Base-by-base conservation (phyloP, 2,797 vertebrate genomes). In the Lacerta viridis region DNA sequence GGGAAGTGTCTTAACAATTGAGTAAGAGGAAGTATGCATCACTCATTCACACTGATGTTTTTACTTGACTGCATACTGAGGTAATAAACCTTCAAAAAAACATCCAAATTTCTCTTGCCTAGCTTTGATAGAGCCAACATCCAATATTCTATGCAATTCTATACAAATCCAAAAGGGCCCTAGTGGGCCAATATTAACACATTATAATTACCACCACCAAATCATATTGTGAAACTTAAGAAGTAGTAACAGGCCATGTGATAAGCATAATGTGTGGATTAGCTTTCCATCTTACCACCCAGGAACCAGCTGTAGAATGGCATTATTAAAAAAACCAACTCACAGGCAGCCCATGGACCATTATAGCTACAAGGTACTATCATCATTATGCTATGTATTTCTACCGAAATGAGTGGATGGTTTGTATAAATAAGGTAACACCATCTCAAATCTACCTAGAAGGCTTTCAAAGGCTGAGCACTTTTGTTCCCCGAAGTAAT, bases 401-500 rank as follows among this genome's bases (percentile, higher is more conserved):
- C 23, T 27, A 27, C 68, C 6, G 23, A 0, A 55, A 71, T 59
- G 27, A 80, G 55, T 15, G 25, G 50, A 43, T 64, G 68, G 41
- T 7, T 55, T 78, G 50, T n/a, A 13, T 41, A 41, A 88, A 83
- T 20, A 20, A 80, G 7, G 79, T 27, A 41, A 5, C 2, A 17
- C 39, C 17, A 61, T 39, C 27, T 11, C 18, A 27, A n/a, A 43
- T 61, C 76, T 76, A 87, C 29, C 6, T 5, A 83, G 79, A 83
- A 78, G 75, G 78, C 17, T 92, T 88, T 68, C 61, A 93, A 88
- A 90, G 78, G 64, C 0, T 87, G 86, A 85, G 36, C 17, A 68
- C 0, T 33, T 36, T 84, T 9, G 8, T 41, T 87, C 33, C 18
- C 39, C 43, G 80, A 90, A 87, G 64, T 88, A 89, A 91, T 96